Conservation (phyloP, 1,140 invertebrate species). For the Mya arenaria region DNA sequence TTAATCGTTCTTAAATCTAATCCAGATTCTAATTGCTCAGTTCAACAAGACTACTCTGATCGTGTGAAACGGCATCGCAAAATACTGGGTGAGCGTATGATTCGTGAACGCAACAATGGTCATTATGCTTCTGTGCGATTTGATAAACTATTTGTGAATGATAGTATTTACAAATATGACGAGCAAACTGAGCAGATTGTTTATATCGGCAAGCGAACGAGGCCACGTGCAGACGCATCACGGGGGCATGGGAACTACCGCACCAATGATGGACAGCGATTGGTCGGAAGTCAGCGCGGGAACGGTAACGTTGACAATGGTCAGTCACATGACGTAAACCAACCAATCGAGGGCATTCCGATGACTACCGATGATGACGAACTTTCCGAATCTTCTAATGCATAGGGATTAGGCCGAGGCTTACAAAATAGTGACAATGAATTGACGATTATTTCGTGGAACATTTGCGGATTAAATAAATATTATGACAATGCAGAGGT, state of each 20-base stretch:
- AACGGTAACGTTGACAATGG: not conserved
- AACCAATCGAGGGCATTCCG: not conserved
- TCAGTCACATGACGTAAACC: not conserved
- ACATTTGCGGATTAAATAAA: not conserved
- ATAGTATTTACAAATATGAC: slow-evolving; percentile 12
- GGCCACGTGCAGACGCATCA: not conserved
- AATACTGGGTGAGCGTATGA: slow-evolving; percentile 30
- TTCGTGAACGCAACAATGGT: slow-evolving; percentile 16
- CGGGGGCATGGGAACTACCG: not conserved
- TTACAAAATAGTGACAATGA: not conserved
- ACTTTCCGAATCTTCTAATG: not conserved
- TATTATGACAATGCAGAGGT: not conserved
- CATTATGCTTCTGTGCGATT: not conserved
- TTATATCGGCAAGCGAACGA: not conserved
- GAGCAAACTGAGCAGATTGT: not conserved
- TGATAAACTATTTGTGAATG: slow-evolving; percentile 5
- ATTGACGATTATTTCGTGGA: not conserved
- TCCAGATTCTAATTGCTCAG: not conserved
- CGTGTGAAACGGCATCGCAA: slow-evolving; percentile 2
- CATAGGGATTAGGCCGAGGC: not conserved
- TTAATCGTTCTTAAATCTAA: not conserved
- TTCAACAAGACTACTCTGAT: slow-evolving; percentile 11
- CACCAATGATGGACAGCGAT: not conserved
- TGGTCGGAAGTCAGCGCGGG: not conserved
- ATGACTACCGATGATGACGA: not conserved